Evolutionary conservation across 2,888 invertebrate genomes (phyloP).

Genomic region (Phyllotreta cruciferae): DNA sequence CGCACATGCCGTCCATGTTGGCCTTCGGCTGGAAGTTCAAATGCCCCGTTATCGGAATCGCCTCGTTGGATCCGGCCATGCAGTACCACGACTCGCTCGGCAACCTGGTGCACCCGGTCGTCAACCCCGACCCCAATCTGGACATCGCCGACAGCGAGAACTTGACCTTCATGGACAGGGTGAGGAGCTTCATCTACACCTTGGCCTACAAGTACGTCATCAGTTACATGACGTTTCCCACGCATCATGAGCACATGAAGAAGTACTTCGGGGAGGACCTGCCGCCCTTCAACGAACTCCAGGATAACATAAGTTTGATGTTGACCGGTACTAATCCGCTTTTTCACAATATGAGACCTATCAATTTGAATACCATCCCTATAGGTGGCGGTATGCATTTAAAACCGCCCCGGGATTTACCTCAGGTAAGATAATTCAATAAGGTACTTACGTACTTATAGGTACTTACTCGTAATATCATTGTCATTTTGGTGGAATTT

Average conservation of each 20-base stretch:
- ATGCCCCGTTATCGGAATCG: slow-evolving; percentile 53
- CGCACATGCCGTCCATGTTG: slow-evolving; percentile 46
- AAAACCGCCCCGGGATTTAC: slow-evolving; percentile 42
- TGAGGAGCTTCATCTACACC: slow-evolving; percentile 43
- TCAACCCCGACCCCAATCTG: slow-evolving; percentile 52
- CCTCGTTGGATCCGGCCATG: slow-evolving; percentile 50
- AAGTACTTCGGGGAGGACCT: slow-evolving; percentile 51
- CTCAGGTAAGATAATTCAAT: slow-evolving; percentile 45
- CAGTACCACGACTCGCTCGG: slow-evolving; percentile 51
- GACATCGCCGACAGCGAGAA: slow-evolving; percentile 42
- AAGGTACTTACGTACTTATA: too few relatives aligned
- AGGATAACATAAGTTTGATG: slow-evolving; percentile 51
- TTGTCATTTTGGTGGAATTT: too few relatives aligned
- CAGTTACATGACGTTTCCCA: slow-evolving; percentile 28
- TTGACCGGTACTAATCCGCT: slow-evolving; percentile 54
- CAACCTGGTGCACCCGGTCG: slow-evolving; percentile 53
- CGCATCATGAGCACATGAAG: slow-evolving; percentile 37
- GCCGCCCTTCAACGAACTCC: slow-evolving; percentile 46
- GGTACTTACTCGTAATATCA: too few relatives aligned
- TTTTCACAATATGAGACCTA: slow-evolving; percentile 50
- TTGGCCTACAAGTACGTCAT: slow-evolving; percentile 27
- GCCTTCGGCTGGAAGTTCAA: slow-evolving; percentile 52
- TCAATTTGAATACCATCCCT: slow-evolving; percentile 52
- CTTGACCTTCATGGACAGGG: slow-evolving; percentile 49
- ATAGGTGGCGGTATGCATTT: slow-evolving; percentile 52